Evolutionary conservation across 2,797 vertebrate species (phyloP).

Genomic region (Haliaeetus vocifer): DNA sequence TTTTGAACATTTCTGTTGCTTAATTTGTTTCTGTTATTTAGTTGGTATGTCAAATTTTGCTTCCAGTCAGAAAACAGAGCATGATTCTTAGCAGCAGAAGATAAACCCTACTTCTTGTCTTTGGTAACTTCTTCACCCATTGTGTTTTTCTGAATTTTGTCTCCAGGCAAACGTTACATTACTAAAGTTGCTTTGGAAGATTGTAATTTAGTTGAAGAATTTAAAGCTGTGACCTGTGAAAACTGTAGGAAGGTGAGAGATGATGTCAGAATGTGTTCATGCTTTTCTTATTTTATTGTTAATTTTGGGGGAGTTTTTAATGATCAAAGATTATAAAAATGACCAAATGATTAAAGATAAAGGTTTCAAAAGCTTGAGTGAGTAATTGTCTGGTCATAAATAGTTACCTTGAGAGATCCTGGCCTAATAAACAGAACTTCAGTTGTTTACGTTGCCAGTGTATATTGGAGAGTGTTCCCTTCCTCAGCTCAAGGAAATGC

Average conservation of each 20-base stretch:
- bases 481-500: background rate
- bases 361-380: background rate
- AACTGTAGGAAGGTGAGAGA: constrained; percentile 69
- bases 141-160: background rate
- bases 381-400: background rate
- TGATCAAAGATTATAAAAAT: background rate
- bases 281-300: background rate
- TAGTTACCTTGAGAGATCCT: background rate
- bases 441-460: background rate
- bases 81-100: background rate
- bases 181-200: constrained; percentile 62
- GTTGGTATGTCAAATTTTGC: background rate
- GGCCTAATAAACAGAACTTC: background rate
- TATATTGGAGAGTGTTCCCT: background rate
- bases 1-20: background rate
- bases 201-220: constrained; percentile 66
- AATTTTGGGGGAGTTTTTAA: rapidly evolving
- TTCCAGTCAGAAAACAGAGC: background rate
- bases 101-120: background rate
- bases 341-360: background rate
- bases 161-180: constrained; percentile 67
- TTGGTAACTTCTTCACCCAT: background rate
- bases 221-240: constrained; percentile 55
- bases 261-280: background rate
- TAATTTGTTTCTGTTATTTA: background rate